Evolutionary conservation across 2,888 invertebrate species (phyloP), one percentile per base, ranked within the genome.

Genomic region (Stegophylla sp.): DNA sequence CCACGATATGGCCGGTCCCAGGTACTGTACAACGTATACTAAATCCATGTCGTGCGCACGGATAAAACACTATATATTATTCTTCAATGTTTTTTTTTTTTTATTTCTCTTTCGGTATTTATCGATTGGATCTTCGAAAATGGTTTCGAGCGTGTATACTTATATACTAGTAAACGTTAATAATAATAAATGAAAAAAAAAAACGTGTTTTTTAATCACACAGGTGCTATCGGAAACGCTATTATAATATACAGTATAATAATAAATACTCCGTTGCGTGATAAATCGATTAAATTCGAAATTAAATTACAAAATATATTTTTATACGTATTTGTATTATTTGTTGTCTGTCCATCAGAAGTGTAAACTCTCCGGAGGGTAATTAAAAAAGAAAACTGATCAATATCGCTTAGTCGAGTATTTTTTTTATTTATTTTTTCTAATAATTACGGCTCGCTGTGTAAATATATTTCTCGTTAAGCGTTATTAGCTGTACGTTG

Each of bases 341-440:
- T 28, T 17, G 5, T 45, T 17, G 2, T 69, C 17, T 73, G 17
- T 20, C 1, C 48, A 1, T 63, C 20, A 34, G 48, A 63, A 74
- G 74, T 63, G 20, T 23, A 17, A n/a, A n/a, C 15, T 23, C 10
- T 23, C 7, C 28, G 13, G 51, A 15, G 10, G 45, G n/a, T 34
- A 51, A 69, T 69, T 69, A 69, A 53, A 69, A 53, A 69, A 34
- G 12, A 69, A 20, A 69, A 51, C 61, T 41, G 61, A 61, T 73
- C 43, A 17, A 61, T 48, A 73, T 61, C 45, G 26, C 4, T 15
- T 61, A 45, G 34, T 34, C 34, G 34, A 5, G 3, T 34, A n/a
- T n/a, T n/a, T n/a, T n/a, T n/a, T n/a, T n/a, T n/a, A n/a, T 34
- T 34, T 34, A 5, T 34, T 34, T 34, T 34, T 34, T 34, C 7